phyloP scores from a whole-genome alignment of 2,888 invertebrate genomes.

The Diarsia brunnea region DNA sequence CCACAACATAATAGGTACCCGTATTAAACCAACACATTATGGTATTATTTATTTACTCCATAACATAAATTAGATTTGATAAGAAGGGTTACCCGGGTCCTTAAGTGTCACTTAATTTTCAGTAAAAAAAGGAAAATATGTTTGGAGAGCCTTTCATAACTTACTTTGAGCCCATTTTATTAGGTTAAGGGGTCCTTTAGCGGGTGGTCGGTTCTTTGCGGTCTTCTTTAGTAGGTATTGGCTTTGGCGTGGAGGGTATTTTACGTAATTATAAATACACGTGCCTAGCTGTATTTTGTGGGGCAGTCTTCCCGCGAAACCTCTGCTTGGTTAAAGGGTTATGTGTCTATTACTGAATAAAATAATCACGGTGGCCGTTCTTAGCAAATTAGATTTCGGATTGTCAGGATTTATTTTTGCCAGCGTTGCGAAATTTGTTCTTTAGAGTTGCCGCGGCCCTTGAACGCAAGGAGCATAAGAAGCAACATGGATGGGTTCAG shows the following conservation, averaged over 20 bases:
- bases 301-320: neutral
- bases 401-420: no score
- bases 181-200: conserved; percentile 33
- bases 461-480: no score
- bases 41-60: conserved; percentile 24
- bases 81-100: conserved; percentile 40
- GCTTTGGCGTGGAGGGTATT: conserved; percentile 10
- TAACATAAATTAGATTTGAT: conserved; percentile 57
- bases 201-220: conserved; percentile 32
- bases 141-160: conserved; percentile 51
- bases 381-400: neutral
- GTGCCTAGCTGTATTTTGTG: neutral
- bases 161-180: conserved; percentile 52
- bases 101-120: conserved; percentile 54
- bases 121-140: conserved; percentile 50
- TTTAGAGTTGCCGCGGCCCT: no score
- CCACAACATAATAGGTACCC: neutral
- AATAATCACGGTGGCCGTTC: neutral
- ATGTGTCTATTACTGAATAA: neutral
- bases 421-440: no score
- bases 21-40: neutral
- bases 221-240: conserved; percentile 9
- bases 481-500: no score
- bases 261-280: conserved; percentile 38
- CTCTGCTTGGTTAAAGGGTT: neutral